phyloP scores from a whole-genome alignment of 2,888 invertebrate species.

The Acrocyrtus sp. region DNA sequence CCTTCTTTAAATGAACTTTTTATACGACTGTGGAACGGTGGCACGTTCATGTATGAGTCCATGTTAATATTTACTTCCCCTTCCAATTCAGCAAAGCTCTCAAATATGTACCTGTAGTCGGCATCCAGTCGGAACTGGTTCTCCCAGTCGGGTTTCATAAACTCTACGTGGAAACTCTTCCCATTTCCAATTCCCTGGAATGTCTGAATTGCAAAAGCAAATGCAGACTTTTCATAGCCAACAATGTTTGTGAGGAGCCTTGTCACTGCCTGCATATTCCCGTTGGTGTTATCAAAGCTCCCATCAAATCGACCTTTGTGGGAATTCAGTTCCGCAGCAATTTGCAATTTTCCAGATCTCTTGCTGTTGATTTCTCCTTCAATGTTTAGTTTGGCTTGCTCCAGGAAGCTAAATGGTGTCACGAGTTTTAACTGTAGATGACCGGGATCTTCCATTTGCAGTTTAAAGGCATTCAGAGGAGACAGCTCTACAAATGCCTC shows the following conservation, averaged over 20 bases:
- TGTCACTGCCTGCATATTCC: slow-evolving; percentile 48
- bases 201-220: slow-evolving; percentile 59
- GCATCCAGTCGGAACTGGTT: slow-evolving; percentile 60
- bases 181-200: slow-evolving; percentile 61
- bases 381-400: background rate
- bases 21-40: slow-evolving; percentile 56
- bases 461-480: slow-evolving; percentile 44
- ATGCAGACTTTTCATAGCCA: slow-evolving; percentile 61
- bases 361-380: slow-evolving; percentile 38
- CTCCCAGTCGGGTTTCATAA: slow-evolving; percentile 62
- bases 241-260: slow-evolving; percentile 63
- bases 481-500: slow-evolving; percentile 48
- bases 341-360: slow-evolving; percentile 26
- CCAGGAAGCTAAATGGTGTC: slow-evolving; percentile 20
- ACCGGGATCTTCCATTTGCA: slow-evolving; percentile 48
- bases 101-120: slow-evolving; percentile 62
- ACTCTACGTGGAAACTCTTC: slow-evolving; percentile 62
- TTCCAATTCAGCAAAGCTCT: slow-evolving; percentile 59
- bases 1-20: slow-evolving; percentile 57
- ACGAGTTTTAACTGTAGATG: slow-evolving; percentile 8
- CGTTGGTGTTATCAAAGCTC: slow-evolving; percentile 56
- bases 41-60: slow-evolving; percentile 62
- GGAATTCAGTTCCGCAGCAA: slow-evolving; percentile 59
- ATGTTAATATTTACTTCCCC: slow-evolving; percentile 60
- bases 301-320: slow-evolving; percentile 61